Percentiles rank a stretch among this genome's conserved stretches.
phyloP scores from a whole-genome alignment of 2,888 invertebrate species.

The Drosophila tripunctata region DNA sequence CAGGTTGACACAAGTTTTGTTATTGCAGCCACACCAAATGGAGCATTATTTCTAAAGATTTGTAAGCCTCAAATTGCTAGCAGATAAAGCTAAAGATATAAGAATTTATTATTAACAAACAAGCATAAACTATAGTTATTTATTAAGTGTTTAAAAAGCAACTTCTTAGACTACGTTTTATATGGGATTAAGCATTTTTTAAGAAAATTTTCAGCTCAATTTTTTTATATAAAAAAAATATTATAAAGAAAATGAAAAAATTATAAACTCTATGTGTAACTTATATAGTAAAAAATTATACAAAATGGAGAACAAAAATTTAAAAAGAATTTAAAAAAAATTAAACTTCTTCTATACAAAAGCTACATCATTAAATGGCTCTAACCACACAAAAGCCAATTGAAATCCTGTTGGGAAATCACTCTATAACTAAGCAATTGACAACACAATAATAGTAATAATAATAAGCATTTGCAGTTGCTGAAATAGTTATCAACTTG shows the following conservation, averaged over 20 bases:
- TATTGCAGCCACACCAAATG: slow-evolving; percentile 28
- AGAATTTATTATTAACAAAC: neutral
- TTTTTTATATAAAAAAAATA: neutral
- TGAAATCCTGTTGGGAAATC: neutral
- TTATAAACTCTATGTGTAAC: too few relatives aligned
- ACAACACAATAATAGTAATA: slow-evolving; percentile 7
- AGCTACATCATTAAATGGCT: neutral
- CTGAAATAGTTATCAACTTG: slow-evolving; percentile 35
- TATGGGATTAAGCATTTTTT: too few relatives aligned
- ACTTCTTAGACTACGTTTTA: too few relatives aligned
- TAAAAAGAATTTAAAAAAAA: too few relatives aligned
- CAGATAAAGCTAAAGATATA: slow-evolving; percentile 1
- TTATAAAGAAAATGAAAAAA: too few relatives aligned
- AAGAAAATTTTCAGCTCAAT: too few relatives aligned
- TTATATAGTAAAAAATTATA: too few relatives aligned
- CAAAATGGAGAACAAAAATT: too few relatives aligned
- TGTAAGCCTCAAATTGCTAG: slow-evolving; percentile 1
- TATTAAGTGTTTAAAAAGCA: too few relatives aligned
- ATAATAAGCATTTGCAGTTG: slow-evolving; percentile 7
- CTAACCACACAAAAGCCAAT: neutral
- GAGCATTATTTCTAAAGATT: slow-evolving; percentile 3
- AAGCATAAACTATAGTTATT: too few relatives aligned
- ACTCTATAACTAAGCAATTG: neutral
- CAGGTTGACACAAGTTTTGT: slow-evolving; percentile 49
- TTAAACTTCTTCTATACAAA: neutral